A percentile compares a stretch with the other conserved stretches of the same genome.
Evolutionary conservation across 1,140 invertebrate genomes (phyloP).

Genomic region (Bombus waltoni): DNA sequence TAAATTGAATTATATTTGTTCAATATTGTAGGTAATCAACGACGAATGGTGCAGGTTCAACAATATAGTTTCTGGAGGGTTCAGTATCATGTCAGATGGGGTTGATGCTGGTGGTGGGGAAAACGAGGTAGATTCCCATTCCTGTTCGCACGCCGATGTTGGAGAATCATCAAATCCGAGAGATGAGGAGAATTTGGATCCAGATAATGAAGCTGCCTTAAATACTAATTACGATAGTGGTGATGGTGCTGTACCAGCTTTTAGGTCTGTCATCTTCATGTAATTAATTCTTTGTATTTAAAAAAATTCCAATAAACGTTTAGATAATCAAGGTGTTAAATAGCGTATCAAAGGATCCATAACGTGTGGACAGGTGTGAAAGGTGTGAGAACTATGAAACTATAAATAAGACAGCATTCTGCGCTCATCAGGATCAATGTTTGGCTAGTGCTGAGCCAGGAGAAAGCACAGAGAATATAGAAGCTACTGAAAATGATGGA

Average conservation of each 20-base stretch:
- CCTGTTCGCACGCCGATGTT: conserved; percentile 76
- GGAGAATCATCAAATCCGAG: conserved; percentile 78
- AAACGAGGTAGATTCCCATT: conserved; percentile 82
- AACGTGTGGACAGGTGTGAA: conserved; percentile 82
- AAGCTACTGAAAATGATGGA: conserved; percentile 77
- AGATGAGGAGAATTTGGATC: conserved; percentile 79
- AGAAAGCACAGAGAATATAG: conserved; percentile 77
- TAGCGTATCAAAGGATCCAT: conserved; percentile 42
- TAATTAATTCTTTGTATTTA: conserved; percentile 34
- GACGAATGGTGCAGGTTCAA: conserved; percentile 71
- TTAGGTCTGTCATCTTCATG: conserved; percentile 73
- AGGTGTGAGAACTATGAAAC: conserved; percentile 88
- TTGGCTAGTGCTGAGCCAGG: conserved; percentile 76
- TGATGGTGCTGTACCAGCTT: conserved; percentile 83
- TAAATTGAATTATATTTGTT: neutral
- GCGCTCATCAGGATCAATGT: conserved; percentile 85
- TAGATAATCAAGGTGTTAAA: conserved; percentile 43
- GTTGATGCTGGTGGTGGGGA: conserved; percentile 80
- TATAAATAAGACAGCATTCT: conserved; percentile 84
- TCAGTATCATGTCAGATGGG: conserved; percentile 82
- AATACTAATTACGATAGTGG: conserved; percentile 86
- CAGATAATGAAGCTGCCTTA: conserved; percentile 82
- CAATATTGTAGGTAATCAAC: conserved; percentile 26
- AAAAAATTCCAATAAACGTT: conserved; percentile 42
- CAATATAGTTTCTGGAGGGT: conserved; percentile 72